These are phyloP conservation scores for Craniophora ligustri DNA, from an alignment of 2,888 invertebrate species.

Conservation along the genomic window DNA sequence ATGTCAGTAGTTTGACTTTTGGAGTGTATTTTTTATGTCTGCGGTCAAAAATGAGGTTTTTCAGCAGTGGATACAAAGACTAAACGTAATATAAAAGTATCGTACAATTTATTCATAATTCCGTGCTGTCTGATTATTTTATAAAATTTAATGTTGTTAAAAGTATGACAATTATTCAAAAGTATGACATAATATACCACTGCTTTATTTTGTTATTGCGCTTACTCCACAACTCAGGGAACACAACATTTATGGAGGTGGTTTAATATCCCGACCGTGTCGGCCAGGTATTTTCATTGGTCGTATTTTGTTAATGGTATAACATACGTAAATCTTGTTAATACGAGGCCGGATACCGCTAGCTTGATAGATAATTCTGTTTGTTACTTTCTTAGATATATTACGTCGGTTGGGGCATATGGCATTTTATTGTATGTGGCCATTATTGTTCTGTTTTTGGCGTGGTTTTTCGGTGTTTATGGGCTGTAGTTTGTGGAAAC, in stretches of 20 bases:
- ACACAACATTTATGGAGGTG: background rate
- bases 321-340: slow-evolving; percentile 60
- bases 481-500: background rate
- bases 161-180: too few relatives aligned
- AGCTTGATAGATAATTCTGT: slow-evolving; percentile 56
- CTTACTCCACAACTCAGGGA: background rate
- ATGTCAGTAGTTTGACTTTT: too few relatives aligned
- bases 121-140: too few relatives aligned
- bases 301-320: slow-evolving; percentile 52
- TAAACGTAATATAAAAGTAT: too few relatives aligned
- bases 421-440: background rate
- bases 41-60: too few relatives aligned
- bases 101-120: too few relatives aligned
- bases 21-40: too few relatives aligned
- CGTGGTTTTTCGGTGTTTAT: background rate
- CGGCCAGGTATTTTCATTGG: slow-evolving; percentile 43
- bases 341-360: slow-evolving; percentile 50
- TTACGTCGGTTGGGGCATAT: slow-evolving; percentile 3
- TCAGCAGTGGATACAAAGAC: too few relatives aligned
- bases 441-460: background rate
- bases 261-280: background rate
- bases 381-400: slow-evolving; percentile 38
- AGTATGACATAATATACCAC: too few relatives aligned
- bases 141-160: too few relatives aligned
- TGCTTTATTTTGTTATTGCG: background rate